Base-by-base conservation (phyloP, 2,113 vertebrate species). In the Athene cunicularia region DNA sequence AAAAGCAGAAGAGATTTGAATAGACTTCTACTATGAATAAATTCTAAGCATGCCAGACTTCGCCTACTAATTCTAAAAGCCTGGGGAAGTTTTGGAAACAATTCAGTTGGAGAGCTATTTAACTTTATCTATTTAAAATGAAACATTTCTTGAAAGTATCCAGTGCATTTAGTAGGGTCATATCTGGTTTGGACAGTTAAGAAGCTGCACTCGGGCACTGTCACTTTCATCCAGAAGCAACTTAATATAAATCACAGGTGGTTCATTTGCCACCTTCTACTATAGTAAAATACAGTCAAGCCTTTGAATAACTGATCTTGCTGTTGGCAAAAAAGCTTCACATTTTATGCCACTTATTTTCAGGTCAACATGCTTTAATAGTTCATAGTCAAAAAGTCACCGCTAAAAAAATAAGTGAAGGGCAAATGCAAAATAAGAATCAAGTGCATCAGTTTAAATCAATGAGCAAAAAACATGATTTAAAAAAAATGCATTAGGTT, bases 1-100 rank as follows among this genome's bases (percentile, higher is more conserved):
- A 96, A 95, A 56, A 80, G 6, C 55, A 77, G 60, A 74, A 91
- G 75, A 90, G 23, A 91, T 93, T 71, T 87, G 70, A 95, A 91
- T 93, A 95, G 89, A 64, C 41, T 74, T 90, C 53, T 52, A 50
- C 60, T 60, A 22, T 93, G 87, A 94, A 91, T 89, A 82, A 89
- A 91, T 93, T 94, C 81, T 79, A 80, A 87, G 84, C 81, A 56
- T 85, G 89, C 74, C 70, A 93, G 91, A 67, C 73, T 94, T 96
- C 0, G 33, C 86, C 93, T 87, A 82, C 91, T 79, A 72, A 81
- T 81, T 89, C 83, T 93, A 79, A 91, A 93, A 85, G 56, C 77
- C 52, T 0, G 3, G 39, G 73, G 76, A 93, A 81, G 49, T 76
- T 96, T 56, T 93, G 70, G 91, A 91, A 91, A 90, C 84, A 87